Evolutionary conservation across 1,140 invertebrate species (phyloP), one percentile per base, ranked within the genome.

Genomic region (Batillaria attramentaria): DNA sequence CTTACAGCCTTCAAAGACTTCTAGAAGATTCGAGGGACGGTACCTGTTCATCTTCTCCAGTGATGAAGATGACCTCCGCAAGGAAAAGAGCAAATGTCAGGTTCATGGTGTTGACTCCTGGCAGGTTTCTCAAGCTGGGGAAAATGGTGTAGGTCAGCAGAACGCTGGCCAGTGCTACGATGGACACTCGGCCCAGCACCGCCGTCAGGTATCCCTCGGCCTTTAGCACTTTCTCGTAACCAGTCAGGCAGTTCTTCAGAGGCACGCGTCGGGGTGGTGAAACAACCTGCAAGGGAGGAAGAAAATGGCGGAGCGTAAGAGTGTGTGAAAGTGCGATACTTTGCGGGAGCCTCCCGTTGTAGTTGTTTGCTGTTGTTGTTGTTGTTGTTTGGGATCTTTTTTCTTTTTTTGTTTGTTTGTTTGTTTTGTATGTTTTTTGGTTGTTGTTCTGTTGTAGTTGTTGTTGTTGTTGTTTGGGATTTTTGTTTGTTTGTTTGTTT

Each of bases 41-140:
- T n/a, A 75, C 73, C 73, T 75, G 77, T 13, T 79, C 68, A 13
- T 80, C 57, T 42, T 81, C 81, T 0, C 86, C 87, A 1, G 89
- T 88, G 1, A 91, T 84, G 77, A 93, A 93, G 5, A 92, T 82
- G 1, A 92, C 70, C 84, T 93, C 92, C 3, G 89, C 91, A 2
- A 92, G 70, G 31, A 93, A 88, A 0, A 93, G 83, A 4, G 91
- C 87, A 3, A 90, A 83, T 1, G 92, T 92, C 10, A 93, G 82
- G 68, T 91, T 93, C 78, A 93, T 89, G 0, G 92, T 88, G 83
- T 92, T 93, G 39, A 91, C 91, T 2, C 92, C 93, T 0, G 93
- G 93, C 18, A 93, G 83, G 81, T 93, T 93, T 35, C 92, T 85
- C 43, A 93, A 83, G 73, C 90, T 90, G 28, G 90, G 87, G n/a